Evolutionary conservation across 53 echinoderm and acorn worm genomes (phyloP).

Genomic region (Stichopus horrens): DNA sequence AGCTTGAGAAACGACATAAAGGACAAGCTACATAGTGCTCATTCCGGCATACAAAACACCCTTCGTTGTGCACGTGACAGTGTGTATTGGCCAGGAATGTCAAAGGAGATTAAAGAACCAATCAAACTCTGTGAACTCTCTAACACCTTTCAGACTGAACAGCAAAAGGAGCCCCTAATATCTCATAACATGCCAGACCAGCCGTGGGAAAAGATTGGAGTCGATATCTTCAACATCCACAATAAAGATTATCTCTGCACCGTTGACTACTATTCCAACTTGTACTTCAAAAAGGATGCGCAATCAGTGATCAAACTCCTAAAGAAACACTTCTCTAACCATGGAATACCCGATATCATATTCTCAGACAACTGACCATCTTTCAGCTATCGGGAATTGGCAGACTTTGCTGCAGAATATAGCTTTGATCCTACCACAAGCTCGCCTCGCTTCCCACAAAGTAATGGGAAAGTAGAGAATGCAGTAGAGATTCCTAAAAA

Average conservation of each 20-base stretch:
- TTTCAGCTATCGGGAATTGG: constrained; percentile 4
- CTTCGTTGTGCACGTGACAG: constrained; percentile 57
- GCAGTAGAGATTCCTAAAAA: constrained; percentile 51
- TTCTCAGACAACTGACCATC: constrained; percentile 45
- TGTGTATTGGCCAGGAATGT: constrained; percentile 62
- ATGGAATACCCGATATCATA: constrained; percentile 49
- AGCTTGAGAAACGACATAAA: constrained; percentile 53
- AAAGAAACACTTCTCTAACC: constrained; percentile 36
- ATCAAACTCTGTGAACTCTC: constrained; percentile 55
- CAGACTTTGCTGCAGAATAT: constrained; percentile 15
- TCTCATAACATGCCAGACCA: constrained; percentile 54
- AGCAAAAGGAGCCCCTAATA: constrained; percentile 61
- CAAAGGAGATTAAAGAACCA: constrained; percentile 42
- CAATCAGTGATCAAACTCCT: constrained; percentile 46
- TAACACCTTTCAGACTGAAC: constrained; percentile 41
- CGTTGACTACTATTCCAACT: constrained; percentile 57
- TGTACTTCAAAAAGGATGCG: no score
- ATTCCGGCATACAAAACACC: constrained; percentile 62
- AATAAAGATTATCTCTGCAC: constrained; percentile 57
- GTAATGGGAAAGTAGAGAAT: constrained; percentile 62
- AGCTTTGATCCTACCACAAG: constrained; percentile 21
- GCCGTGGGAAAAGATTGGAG: constrained; percentile 61
- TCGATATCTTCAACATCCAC: constrained; percentile 53
- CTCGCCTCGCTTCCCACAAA: no score
- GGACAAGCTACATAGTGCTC: constrained; percentile 60